These are phyloP conservation scores for Synanthedon andrenaeformis DNA, from an alignment of 2,888 invertebrate genomes.

Conservation along the genomic window DNA sequence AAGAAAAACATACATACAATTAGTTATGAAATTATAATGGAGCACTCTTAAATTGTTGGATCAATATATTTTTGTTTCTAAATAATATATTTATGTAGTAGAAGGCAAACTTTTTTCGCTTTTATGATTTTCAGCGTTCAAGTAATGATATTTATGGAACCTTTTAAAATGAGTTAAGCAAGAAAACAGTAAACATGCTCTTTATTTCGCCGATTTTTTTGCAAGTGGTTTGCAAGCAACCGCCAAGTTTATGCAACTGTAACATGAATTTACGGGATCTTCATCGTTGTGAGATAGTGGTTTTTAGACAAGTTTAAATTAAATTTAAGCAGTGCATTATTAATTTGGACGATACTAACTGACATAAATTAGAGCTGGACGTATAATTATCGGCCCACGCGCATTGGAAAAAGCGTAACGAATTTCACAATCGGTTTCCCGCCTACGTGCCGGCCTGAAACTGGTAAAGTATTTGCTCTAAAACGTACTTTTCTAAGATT, in stretches of 20 bases:
- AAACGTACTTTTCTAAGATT: slow-evolving; percentile 35
- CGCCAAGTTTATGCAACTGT: too few relatives aligned
- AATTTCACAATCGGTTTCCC: slow-evolving; percentile 49
- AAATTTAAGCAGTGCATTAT: slow-evolving; percentile 22
- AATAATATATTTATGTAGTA: too few relatives aligned
- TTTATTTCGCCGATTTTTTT: too few relatives aligned
- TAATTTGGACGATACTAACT: slow-evolving; percentile 35
- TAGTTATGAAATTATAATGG: not conserved
- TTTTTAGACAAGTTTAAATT: not conserved
- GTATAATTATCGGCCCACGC: slow-evolving; percentile 62
- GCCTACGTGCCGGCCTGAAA: slow-evolving; percentile 22
- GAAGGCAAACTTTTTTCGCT: too few relatives aligned
- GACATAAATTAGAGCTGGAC: slow-evolving; percentile 45
- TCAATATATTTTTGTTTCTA: not conserved
- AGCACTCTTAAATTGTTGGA: not conserved
- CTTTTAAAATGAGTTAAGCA: too few relatives aligned
- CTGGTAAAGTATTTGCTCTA: slow-evolving; percentile 3
- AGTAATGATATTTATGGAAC: too few relatives aligned
- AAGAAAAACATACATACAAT: slow-evolving; percentile 11
- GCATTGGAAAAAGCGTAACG: slow-evolving; percentile 41
- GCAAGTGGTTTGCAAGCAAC: too few relatives aligned
- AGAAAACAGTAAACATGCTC: too few relatives aligned
- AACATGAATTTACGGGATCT: too few relatives aligned
- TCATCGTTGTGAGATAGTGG: too few relatives aligned
- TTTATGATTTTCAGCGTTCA: too few relatives aligned